A percentile compares a stretch with the other conserved stretches of the same genome.
These are phyloP conservation scores for Champsocephalus gunnari DNA, from an alignment of 2,797 vertebrate species.

Conservation along the genomic window DNA sequence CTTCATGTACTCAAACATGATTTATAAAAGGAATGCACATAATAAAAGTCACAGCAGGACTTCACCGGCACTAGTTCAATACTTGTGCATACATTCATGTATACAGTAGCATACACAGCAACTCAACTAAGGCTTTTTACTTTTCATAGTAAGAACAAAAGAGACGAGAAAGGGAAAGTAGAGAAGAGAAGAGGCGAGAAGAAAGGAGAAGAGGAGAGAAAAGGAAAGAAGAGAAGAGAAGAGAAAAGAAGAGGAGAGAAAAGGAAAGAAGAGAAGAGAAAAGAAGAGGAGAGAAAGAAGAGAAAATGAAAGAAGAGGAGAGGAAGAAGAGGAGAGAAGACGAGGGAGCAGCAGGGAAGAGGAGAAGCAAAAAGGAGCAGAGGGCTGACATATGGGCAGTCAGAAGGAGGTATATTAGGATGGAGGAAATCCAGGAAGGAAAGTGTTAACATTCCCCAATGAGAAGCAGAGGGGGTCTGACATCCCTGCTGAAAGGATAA, in stretches of 20 bases:
- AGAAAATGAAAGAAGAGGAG: background rate
- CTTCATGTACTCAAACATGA: slow-evolving; percentile 17
- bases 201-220: too few relatives aligned
- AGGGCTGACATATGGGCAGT: slow-evolving; percentile 70
- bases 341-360: background rate
- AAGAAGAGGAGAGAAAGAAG: too few relatives aligned
- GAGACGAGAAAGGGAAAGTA: too few relatives aligned
- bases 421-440: slow-evolving; percentile 74
- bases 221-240: background rate
- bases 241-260: too few relatives aligned
- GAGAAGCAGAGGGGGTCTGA: slow-evolving; percentile 55
- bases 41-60: background rate
- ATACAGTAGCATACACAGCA: background rate
- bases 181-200: too few relatives aligned
- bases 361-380: background rate
- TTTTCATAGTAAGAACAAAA: background rate
- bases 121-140: background rate
- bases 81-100: background rate
- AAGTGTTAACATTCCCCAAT: slow-evolving; percentile 78
- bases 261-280: too few relatives aligned
- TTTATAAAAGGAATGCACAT: slow-evolving; percentile 3
- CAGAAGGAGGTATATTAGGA: slow-evolving; percentile 76
- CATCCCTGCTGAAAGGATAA: slow-evolving; percentile 61
- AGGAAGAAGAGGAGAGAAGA: background rate
- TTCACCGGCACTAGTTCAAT: slow-evolving; percentile 6